These are phyloP conservation scores for Baryphthengus martii DNA, from an alignment of 2,113 vertebrate species.

Conservation along the genomic window DNA sequence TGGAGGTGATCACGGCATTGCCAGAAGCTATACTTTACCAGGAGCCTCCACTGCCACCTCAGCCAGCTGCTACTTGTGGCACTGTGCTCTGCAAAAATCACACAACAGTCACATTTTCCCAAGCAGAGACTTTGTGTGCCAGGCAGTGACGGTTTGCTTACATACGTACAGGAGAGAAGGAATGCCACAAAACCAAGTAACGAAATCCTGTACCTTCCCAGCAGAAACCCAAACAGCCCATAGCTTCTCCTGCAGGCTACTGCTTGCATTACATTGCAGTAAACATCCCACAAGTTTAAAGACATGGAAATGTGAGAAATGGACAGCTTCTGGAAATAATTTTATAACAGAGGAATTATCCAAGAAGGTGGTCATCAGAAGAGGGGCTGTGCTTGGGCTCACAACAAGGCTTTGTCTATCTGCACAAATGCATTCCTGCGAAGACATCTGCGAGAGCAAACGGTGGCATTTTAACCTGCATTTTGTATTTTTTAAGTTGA, in stretches of 20 bases:
- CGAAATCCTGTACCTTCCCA: not conserved
- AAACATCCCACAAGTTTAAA: not conserved
- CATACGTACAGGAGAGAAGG: not conserved
- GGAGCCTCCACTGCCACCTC: not conserved
- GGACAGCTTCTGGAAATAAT: not conserved
- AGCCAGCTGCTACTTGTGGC: rapidly evolving
- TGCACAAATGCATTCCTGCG: not conserved
- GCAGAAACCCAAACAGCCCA: not conserved
- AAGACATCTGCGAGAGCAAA: not conserved
- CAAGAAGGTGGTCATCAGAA: not conserved
- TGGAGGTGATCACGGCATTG: not conserved
- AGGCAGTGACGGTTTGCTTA: not conserved
- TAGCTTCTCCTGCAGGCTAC: not conserved
- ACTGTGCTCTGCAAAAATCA: not conserved
- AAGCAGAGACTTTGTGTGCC: not conserved
- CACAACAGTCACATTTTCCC: rapidly evolving
- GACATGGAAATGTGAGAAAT: not conserved
- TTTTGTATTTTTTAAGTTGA: not conserved
- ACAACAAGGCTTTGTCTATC: not conserved
- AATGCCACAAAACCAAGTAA: not conserved
- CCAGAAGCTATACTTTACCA: not conserved
- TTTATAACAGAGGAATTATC: not conserved
- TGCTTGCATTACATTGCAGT: not conserved
- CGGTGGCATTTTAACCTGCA: not conserved
- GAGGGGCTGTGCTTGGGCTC: not conserved